phyloP scores from a whole-genome alignment of 2,113 vertebrate genomes.

The Rhipidura dahli region DNA sequence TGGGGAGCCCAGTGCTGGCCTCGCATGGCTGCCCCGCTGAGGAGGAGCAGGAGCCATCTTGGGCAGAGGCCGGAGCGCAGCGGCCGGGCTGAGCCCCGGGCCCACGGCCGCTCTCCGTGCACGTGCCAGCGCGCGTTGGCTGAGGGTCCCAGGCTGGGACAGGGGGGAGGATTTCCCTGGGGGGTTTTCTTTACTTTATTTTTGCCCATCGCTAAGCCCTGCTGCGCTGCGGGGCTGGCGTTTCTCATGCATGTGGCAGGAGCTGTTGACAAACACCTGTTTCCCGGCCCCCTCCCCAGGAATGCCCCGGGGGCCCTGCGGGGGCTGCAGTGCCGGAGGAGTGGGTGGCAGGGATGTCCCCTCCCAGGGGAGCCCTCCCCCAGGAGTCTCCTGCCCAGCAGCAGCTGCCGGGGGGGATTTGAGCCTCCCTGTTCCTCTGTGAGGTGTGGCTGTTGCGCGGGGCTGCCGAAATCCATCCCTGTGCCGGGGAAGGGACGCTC shows the following conservation, averaged over 20 bases:
- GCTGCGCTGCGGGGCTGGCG: rapidly evolving
- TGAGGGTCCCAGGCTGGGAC: background rate
- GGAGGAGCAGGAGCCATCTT: conserved; percentile 38
- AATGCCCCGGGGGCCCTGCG: background rate
- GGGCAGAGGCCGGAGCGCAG: background rate
- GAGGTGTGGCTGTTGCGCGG: background rate
- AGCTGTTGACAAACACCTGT: conserved; percentile 67
- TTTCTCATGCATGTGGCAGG: background rate
- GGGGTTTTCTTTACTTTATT: background rate
- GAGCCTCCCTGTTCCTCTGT: background rate
- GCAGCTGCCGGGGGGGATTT: background rate
- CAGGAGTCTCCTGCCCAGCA: background rate
- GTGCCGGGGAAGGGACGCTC: background rate
- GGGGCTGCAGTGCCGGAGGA: rapidly evolving
- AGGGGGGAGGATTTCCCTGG: background rate
- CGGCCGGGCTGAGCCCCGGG: rapidly evolving
- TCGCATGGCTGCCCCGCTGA: background rate
- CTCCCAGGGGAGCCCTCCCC: background rate
- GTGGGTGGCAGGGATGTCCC: background rate
- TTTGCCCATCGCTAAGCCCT: background rate
- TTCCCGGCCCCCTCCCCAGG: conserved; percentile 28
- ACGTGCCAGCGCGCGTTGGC: background rate
- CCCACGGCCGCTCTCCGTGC: rapidly evolving
- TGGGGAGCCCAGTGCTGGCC: background rate
- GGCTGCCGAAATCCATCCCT: background rate